A percentile compares a stretch with the other conserved stretches of the same genome.
These are phyloP conservation scores for Pimephales promelas DNA, from an alignment of 2,113 vertebrate species.

Conservation along the genomic window DNA sequence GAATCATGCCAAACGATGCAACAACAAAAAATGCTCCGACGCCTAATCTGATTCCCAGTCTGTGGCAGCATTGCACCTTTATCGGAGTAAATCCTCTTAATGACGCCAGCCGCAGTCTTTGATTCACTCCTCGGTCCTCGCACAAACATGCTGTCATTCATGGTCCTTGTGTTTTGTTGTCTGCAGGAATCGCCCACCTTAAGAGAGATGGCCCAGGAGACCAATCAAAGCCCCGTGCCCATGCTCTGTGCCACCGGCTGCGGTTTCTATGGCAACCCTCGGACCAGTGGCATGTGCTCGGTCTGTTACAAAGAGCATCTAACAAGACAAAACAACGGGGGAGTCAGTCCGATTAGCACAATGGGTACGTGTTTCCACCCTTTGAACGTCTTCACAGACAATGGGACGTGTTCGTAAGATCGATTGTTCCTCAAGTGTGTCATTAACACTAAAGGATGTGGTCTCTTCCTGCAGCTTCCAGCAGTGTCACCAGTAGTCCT, in stretches of 20 bases:
- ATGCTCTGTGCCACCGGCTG: constrained; percentile 86
- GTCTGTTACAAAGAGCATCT: constrained; percentile 90
- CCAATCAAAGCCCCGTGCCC: constrained; percentile 85
- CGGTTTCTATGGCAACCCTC: constrained; percentile 88
- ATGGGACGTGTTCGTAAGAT: not conserved
- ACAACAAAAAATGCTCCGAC: not conserved
- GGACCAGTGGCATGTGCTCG: constrained; percentile 89
- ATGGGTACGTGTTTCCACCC: constrained; percentile 64
- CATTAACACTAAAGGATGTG: not conserved
- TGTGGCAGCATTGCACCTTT: not conserved
- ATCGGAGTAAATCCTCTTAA: not conserved
- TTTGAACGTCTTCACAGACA: not conserved
- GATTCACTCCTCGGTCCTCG: too few species aligned
- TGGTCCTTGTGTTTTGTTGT: not conserved
- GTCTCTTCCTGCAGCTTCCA: constrained; percentile 74
- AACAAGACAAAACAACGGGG: constrained; percentile 84
- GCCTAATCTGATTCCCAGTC: constrained; percentile 1
- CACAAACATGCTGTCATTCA: not conserved
- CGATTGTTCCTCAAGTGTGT: not conserved
- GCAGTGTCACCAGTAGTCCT: constrained; percentile 80
- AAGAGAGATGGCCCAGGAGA: constrained; percentile 86
- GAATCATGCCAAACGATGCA: not conserved
- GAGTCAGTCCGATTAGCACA: constrained; percentile 77
- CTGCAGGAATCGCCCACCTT: constrained; percentile 55
- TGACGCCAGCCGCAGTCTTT: not conserved